Evolutionary conservation across 2,797 vertebrate genomes (phyloP), one percentile per base, ranked within the genome.

Genomic region (Tolypeutes matacus): DNA sequence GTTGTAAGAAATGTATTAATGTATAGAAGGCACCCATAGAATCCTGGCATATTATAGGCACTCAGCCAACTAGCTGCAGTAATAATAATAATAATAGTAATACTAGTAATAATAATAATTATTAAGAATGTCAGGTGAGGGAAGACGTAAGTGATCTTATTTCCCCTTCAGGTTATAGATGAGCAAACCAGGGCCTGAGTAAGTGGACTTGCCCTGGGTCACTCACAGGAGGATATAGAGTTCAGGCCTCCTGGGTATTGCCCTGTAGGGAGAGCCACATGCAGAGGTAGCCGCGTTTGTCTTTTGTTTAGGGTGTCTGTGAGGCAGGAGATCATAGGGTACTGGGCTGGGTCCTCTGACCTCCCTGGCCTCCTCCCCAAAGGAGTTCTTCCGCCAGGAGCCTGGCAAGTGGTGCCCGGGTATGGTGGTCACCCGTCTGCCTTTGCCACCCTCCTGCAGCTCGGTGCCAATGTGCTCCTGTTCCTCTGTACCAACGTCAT

Each of bases 401-500:
- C 31, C 31, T 29, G 10, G 60, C 25, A 58, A 25, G 34, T n/a
- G 15, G 31, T 1, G 0, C 49, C 60, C 82, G 31, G 49, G 51
- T 39, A 20, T 29, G 78, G n/a, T 62, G 73, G 70, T 90, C 39
- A 95, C 90, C 81, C 5, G 0, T 46, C 76, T 84, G 36, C 56
- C 51, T 85, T 89, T 49, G 31, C 64, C 20, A 0, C 51, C 51
- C 64, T 82, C 81, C 69, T 65, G 78, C 97, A 99, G 99, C 99
- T 99, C 86, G 98, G 98, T 62, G 99, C 99, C 98, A 99, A 99
- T 0, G 97, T 98, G 96, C 97, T 99, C 96, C 99, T 99, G 97
- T 99, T 99, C 97, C 98, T 99, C 92, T 99, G 99, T 98, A 99
- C 99, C 97, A 99, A 99, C 56, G 98, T 99, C 98, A 99, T 99